These are phyloP conservation scores for Erebia epiphron DNA, from an alignment of 2,888 invertebrate species.

Conservation along the genomic window DNA sequence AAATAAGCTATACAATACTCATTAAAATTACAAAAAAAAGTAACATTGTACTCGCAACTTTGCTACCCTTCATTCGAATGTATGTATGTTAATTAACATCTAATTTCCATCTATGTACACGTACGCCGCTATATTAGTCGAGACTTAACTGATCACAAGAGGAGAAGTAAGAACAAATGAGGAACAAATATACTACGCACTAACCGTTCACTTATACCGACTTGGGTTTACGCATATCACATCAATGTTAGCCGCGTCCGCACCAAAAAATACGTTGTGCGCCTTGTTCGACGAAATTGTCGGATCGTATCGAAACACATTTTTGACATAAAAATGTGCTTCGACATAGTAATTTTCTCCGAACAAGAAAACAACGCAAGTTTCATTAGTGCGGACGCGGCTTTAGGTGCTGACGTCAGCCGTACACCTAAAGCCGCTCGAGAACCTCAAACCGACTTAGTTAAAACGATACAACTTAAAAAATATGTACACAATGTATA, in stretches of 20 bases:
- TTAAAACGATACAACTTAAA: constrained; percentile 60
- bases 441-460: constrained; percentile 54
- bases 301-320: neutral
- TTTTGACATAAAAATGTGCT: neutral
- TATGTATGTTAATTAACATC: constrained; percentile 66
- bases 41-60: constrained; percentile 80
- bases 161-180: constrained; percentile 71
- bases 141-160: constrained; percentile 78
- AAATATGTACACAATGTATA: constrained; percentile 76
- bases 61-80: constrained; percentile 74
- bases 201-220: constrained; percentile 64
- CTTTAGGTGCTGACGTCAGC: constrained; percentile 47
- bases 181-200: constrained; percentile 76
- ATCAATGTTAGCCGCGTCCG: constrained; percentile 49
- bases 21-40: constrained; percentile 69
- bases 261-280: neutral
- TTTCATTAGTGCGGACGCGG: constrained; percentile 4
- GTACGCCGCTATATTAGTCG: constrained; percentile 71
- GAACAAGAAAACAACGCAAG: neutral
- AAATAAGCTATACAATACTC: constrained; percentile 78
- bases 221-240: constrained; percentile 67
- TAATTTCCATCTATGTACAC: constrained; percentile 68
- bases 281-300: neutral
- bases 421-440: constrained; percentile 67
- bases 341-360: neutral